Evolutionary conservation across 2,888 invertebrate genomes (phyloP).

Genomic region (Tipula unca): DNA sequence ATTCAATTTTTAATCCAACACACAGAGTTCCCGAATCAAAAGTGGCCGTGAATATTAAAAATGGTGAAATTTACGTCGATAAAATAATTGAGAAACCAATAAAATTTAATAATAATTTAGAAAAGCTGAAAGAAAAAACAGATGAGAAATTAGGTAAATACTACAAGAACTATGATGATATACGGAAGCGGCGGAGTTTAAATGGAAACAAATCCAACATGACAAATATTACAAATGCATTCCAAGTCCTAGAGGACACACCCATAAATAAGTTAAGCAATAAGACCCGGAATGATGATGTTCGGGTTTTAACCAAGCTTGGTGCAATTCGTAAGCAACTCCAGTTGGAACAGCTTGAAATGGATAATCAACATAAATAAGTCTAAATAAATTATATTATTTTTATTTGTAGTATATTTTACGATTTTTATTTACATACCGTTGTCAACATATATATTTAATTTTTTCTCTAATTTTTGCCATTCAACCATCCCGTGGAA

Average conservation of each 20-base stretch:
- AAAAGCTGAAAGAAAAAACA: conserved; percentile 24
- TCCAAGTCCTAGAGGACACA: background rate
- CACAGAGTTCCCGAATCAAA: conserved; percentile 25
- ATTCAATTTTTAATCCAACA: conserved; percentile 34
- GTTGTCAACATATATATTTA: background rate
- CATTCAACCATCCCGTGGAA: background rate
- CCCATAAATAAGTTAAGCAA: background rate
- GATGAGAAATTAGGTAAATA: conserved; percentile 35
- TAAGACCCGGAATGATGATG: background rate
- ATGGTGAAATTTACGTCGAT: conserved; percentile 28
- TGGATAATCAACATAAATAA: conserved; percentile 36
- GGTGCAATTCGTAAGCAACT: conserved; percentile 59
- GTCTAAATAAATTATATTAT: background rate
- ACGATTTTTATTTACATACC: background rate
- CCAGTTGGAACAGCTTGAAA: conserved; percentile 54
- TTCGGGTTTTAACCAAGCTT: conserved; percentile 54
- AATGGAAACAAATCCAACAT: background rate
- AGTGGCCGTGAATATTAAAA: conserved; percentile 14
- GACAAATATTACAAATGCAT: background rate
- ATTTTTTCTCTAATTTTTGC: background rate
- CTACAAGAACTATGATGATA: conserved; percentile 37
- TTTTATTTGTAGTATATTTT: background rate
- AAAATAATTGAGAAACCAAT: conserved; percentile 28
- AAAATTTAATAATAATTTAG: conserved; percentile 24
- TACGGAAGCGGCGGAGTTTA: conserved; percentile 26